A percentile compares a stretch with the other conserved stretches of the same genome.
Evolutionary conservation across 30 jellyfish, hydroid and myxozoan species (phyloP).

Genomic region (Cassiopea andromeda): DNA sequence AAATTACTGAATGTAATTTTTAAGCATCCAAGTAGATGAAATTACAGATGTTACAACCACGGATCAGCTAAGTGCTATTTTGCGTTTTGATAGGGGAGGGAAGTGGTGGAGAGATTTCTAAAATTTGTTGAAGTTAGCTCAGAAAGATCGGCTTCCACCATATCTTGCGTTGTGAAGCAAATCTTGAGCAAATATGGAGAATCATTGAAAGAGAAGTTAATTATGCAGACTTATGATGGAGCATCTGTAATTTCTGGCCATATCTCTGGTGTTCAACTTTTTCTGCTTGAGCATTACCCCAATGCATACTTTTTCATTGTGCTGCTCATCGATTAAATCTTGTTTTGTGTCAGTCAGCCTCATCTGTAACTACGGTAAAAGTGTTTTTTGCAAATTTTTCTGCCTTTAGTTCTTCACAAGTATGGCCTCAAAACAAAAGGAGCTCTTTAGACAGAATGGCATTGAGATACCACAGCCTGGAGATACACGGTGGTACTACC

Average conservation of each 20-base stretch:
- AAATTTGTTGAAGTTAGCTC: constrained; percentile 8
- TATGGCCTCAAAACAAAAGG: constrained; percentile 22
- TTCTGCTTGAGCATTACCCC: constrained; percentile 29
- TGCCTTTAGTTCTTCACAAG: constrained; percentile 34
- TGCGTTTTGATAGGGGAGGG: constrained; percentile 29
- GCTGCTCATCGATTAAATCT: no score
- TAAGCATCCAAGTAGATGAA: constrained; percentile 39
- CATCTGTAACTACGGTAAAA: no score
- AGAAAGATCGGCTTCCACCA: constrained; percentile 3
- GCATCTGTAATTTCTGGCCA: not conserved
- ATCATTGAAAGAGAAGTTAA: not conserved
- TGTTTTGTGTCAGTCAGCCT: no score
- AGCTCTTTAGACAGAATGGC: not conserved
- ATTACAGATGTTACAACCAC: not conserved
- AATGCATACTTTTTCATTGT: constrained; percentile 1
- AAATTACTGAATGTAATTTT: constrained; percentile 7
- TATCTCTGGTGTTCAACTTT: constrained; percentile 48
- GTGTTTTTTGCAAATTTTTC: no score
- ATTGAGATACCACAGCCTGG: no score
- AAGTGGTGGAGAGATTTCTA: constrained; percentile 36
- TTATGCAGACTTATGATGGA: constrained; percentile 59
- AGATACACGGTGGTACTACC: constrained; percentile 54
- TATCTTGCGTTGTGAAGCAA: constrained; percentile 15
- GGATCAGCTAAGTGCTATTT: constrained; percentile 44
- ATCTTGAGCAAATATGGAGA: not conserved